phyloP scores from a whole-genome alignment of 2,113 vertebrate species.

The Leucosticte australis region DNA sequence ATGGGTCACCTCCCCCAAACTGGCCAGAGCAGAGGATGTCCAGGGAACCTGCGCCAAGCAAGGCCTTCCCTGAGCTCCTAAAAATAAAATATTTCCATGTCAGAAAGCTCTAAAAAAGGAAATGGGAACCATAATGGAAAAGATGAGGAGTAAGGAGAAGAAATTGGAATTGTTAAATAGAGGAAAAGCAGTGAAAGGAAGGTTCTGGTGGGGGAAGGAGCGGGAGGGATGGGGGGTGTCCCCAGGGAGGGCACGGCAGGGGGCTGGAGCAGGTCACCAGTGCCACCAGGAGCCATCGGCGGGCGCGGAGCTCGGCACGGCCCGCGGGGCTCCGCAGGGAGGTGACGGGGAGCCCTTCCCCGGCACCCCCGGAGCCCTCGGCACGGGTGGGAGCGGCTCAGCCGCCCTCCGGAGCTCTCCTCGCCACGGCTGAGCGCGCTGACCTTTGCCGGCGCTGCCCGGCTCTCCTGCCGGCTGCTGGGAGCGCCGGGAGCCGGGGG shows the following conservation, averaged over 20 bases:
- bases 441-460: conserved; percentile 38
- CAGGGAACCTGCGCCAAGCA: not conserved
- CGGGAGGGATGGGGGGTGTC: not conserved
- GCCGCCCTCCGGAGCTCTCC: not conserved
- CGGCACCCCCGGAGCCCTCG: not conserved
- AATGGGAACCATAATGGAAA: not conserved
- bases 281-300: not conserved
- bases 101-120: not conserved
- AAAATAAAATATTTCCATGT: not conserved
- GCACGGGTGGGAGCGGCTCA: not conserved
- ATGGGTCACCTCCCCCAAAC: not conserved
- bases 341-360: not conserved
- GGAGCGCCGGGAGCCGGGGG: not conserved
- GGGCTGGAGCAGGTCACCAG: not conserved
- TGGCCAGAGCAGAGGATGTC: not conserved
- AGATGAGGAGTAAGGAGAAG: not conserved
- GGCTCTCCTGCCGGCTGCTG: not conserved
- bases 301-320: not conserved
- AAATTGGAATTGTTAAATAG: not conserved
- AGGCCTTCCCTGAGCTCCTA: not conserved
- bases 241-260: fast-evolving
- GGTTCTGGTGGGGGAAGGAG: not conserved
- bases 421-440: conserved; percentile 5
- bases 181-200: not conserved
- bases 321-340: not conserved